Percentiles rank a stretch among this genome's conserved stretches.
phyloP scores from a whole-genome alignment of 2,797 vertebrate genomes.

The Cyprinella venusta region DNA sequence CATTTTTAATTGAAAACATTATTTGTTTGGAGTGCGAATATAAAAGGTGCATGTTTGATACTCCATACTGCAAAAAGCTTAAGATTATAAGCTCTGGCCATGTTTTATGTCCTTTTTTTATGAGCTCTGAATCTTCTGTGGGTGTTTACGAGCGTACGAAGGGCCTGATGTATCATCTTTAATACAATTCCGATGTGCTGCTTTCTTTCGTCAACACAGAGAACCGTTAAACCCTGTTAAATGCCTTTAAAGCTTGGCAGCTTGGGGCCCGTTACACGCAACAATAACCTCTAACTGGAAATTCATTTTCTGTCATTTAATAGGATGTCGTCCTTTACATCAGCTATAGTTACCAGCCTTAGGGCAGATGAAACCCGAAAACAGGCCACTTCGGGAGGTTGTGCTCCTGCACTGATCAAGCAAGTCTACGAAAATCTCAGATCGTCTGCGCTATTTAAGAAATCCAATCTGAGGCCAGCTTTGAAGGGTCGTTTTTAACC shows the following conservation, averaged over 20 bases:
- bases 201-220: constrained; percentile 53
- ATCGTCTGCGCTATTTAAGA: constrained; percentile 3
- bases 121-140: constrained; percentile 59
- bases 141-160: constrained; percentile 74
- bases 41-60: constrained; percentile 28
- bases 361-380: constrained; percentile 26
- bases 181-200: constrained; percentile 66
- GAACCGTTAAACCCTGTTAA: constrained; percentile 78
- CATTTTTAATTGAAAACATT: constrained; percentile 18
- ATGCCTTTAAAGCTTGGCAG: constrained; percentile 65
- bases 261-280: constrained; percentile 73
- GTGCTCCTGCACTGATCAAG: not conserved
- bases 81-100: constrained; percentile 32
- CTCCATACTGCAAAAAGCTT: constrained; percentile 1
- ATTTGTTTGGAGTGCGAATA: constrained; percentile 23
- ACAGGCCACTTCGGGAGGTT: not conserved
- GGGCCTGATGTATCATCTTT: constrained; percentile 69
- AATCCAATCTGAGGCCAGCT: not conserved
- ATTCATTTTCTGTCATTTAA: constrained; percentile 73
- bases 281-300: constrained; percentile 73
- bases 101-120: constrained; percentile 62
- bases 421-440: constrained; percentile 11
- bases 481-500: constrained; percentile 39
- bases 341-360: constrained; percentile 63
- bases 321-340: constrained; percentile 57